phyloP scores from a whole-genome alignment of 2,113 vertebrate genomes.

The Pseudolaguvia tuberculata region DNA sequence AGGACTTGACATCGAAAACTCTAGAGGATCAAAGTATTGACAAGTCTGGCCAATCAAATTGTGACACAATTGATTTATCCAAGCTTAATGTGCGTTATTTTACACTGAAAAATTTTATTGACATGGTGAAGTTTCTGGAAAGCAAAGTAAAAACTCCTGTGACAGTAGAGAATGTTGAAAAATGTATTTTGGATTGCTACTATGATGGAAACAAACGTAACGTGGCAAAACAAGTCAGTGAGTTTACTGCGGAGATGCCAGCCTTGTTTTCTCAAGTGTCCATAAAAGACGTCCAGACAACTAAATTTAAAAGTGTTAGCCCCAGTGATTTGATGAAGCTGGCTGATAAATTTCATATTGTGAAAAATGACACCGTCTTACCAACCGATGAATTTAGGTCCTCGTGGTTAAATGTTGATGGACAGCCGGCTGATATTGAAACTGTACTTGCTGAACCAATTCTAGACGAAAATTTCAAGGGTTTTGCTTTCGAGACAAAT shows the following conservation, averaged over 20 bases:
- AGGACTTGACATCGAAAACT: not conserved
- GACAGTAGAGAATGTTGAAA: not conserved
- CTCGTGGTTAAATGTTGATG: conserved; percentile 33
- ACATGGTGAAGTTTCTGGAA: conserved; percentile 30
- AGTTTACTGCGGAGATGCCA: not conserved
- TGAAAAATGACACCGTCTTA: conserved; percentile 6
- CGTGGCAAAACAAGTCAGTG: not conserved
- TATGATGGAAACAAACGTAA: conserved; percentile 34
- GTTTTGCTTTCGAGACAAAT: not conserved
- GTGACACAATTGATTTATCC: conserved; percentile 16
- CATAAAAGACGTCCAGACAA: not conserved
- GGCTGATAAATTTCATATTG: not conserved
- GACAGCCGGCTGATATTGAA: conserved; percentile 29
- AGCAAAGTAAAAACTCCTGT: not conserved
- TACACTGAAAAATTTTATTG: conserved; percentile 16
- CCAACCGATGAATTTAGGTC: conserved; percentile 18
- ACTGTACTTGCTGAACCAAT: conserved; percentile 31
- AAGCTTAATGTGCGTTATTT: conserved; percentile 20
- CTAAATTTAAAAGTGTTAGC: conserved; percentile 22
- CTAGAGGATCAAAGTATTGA: not conserved
- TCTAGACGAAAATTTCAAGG: not conserved
- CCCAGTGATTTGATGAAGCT: conserved; percentile 4
- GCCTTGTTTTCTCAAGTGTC: too few species aligned
- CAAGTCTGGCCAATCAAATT: not conserved
- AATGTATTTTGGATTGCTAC: conserved; percentile 27